Conservation (phyloP, 1,140 invertebrate species). For the Eupeodes corollae region DNA sequence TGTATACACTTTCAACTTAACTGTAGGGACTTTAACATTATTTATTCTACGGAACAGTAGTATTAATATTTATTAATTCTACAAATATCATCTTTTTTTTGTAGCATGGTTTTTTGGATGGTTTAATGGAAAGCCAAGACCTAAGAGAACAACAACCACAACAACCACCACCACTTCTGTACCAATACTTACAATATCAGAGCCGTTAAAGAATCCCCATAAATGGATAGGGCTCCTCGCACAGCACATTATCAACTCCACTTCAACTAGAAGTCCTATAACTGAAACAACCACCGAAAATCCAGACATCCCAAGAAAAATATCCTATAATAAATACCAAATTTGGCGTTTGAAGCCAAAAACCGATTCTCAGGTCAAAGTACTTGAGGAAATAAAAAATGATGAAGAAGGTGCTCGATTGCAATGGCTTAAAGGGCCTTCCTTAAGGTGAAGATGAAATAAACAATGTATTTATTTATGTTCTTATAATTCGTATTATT, state of each 20-base stretch:
- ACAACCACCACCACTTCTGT: slow-evolving; percentile 19
- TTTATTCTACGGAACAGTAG: no score
- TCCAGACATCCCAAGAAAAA: slow-evolving; percentile 13
- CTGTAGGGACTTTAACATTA: no score
- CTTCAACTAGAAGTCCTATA: slow-evolving; percentile 20
- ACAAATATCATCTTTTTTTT: neutral
- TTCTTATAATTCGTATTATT: neutral
- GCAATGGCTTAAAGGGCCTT: slow-evolving; percentile 35
- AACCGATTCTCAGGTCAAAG: slow-evolving; percentile 21
- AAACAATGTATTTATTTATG: neutral
- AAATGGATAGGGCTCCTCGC: slow-evolving; percentile 35
- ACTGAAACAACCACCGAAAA: slow-evolving; percentile 14
- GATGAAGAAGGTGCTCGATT: slow-evolving; percentile 28
- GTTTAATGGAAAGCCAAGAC: slow-evolving; percentile 27
- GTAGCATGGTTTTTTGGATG: slow-evolving; percentile 31
- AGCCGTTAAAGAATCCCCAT: slow-evolving; percentile 31
- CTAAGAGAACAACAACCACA: slow-evolving; percentile 19
- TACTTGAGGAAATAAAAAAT: slow-evolving; percentile 25
- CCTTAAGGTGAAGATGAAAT: slow-evolving; percentile 25
- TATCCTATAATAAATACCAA: slow-evolving; percentile 32
- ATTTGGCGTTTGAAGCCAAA: slow-evolving; percentile 31
- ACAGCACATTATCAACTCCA: slow-evolving; percentile 32
- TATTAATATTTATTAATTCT: no score
- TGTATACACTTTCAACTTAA: no score
- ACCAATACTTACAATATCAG: slow-evolving; percentile 31